Evolutionary conservation across 1,140 invertebrate genomes (phyloP), one percentile per base, ranked within the genome.

Genomic region (Heliconius hermathena): DNA sequence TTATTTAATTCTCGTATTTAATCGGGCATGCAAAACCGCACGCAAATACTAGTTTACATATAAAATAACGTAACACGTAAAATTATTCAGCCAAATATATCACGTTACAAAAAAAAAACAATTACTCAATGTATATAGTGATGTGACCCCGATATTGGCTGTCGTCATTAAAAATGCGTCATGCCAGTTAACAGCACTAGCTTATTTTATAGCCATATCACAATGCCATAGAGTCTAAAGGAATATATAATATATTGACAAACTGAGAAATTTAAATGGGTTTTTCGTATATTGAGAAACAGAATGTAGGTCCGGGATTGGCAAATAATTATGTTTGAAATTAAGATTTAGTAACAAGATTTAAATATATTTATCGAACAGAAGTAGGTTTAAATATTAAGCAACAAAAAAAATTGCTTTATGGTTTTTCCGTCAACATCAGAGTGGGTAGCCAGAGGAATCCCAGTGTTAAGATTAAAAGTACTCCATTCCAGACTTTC

Each of bases 121-220:
- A 29, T 29, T 3, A 29, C 22, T 66, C 29, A 66, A 66, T 6
- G 11, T 5, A 5, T 11, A 26, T 29, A 66, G 60, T n/a, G 60
- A 29, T 29, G 60, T 66, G 60, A 66, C 60, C 60, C 26, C 60
- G 13, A 66, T 66, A 66, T 66, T 29, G 60, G 60, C 22, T 66
- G n/a, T 66, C 60, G 60, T 66, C 60, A 66, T 66, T 66, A 66
- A 66, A 66, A 66, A 66, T 66, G 60, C 26, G 60, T 66, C 60
- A 66, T 66, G 60, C 22, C 26, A 66, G 60, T 66, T 29, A 66
- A 66, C 22, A 66, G 9, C 60, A 66, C 60, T 66, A 66, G 22
- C 26, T 66, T 66, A 9, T 0, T 11, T 26, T 26, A 66, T 66
- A 5, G 54, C n/a, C 60, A 66, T 66, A 66, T 26, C 13, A 57